Percentiles rank a stretch among this genome's conserved stretches.
phyloP scores from a whole-genome alignment of 2,113 vertebrate genomes.

The Oncorhynchus nerka region DNA sequence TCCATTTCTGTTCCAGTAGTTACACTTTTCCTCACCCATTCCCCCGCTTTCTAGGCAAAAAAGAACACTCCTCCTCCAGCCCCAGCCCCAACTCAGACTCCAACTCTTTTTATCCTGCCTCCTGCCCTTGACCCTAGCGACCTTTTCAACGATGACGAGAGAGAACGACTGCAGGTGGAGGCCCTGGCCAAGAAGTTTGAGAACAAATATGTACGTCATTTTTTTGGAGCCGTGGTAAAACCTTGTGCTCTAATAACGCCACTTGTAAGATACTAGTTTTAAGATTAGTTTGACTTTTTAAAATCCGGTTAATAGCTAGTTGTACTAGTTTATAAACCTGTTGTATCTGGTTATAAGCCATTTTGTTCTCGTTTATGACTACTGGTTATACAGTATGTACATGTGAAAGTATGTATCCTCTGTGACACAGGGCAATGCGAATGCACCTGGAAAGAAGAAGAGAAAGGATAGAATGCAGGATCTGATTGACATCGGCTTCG shows the following conservation, averaged over 20 bases:
- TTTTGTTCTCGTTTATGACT: no score
- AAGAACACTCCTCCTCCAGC: slow-evolving; percentile 36
- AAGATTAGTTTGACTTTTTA: no score
- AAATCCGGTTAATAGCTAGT: no score
- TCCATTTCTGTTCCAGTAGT: neutral
- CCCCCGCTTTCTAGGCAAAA: slow-evolving; percentile 45
- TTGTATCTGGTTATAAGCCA: no score
- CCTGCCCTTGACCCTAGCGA: slow-evolving; percentile 64
- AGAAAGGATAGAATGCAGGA: slow-evolving; percentile 87
- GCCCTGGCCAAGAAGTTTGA: slow-evolving; percentile 93
- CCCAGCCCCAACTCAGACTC: slow-evolving; percentile 8
- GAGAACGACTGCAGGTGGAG: slow-evolving; percentile 85
- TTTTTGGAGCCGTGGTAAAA: neutral
- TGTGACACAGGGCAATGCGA: slow-evolving; percentile 68
- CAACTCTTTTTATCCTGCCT: slow-evolving; percentile 10
- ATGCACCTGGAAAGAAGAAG: slow-evolving; percentile 73
- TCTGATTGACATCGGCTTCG: slow-evolving; percentile 87
- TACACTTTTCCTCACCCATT: slow-evolving; percentile 11
- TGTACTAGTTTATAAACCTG: no score
- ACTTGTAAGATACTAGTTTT: no score
- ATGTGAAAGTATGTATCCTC: no score
- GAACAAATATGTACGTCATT: slow-evolving; percentile 92
- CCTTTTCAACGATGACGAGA: slow-evolving; percentile 84
- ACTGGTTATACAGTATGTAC: no score
- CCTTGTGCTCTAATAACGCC: no score